Percentiles rank a stretch among this genome's conserved stretches.
These are phyloP conservation scores for Tenrec ecaudatus DNA, from an alignment of 2,113 vertebrate genomes.

Conservation along the genomic window DNA sequence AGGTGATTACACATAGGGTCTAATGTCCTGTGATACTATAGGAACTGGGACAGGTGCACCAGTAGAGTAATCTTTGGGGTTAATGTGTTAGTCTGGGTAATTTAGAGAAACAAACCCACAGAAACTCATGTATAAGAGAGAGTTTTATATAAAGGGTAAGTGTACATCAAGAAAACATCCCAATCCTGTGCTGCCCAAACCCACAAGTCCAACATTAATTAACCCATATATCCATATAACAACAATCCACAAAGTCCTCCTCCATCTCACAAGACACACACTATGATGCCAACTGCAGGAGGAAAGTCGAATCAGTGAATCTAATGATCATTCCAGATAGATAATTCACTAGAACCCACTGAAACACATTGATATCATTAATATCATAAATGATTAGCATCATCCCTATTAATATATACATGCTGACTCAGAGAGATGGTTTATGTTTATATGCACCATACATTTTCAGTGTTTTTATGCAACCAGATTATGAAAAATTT, in stretches of 20 bases:
- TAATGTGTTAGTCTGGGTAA: too few relatives aligned
- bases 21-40: neutral
- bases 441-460: neutral
- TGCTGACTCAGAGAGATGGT: neutral
- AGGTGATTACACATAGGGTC: too few relatives aligned
- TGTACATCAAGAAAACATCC: too few relatives aligned
- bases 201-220: too few relatives aligned
- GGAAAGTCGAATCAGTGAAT: neutral
- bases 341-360: neutral
- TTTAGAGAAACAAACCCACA: too few relatives aligned
- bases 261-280: too few relatives aligned
- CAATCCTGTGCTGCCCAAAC: too few relatives aligned
- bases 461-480: neutral
- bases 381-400: neutral
- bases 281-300: too few relatives aligned
- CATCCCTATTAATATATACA: neutral
- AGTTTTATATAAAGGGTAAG: too few relatives aligned
- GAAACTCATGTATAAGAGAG: too few relatives aligned
- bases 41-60: neutral
- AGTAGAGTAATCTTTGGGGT: neutral
- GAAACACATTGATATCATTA: neutral
- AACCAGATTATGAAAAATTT: conserved; percentile 23
- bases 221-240: too few relatives aligned
- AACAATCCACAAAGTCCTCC: too few relatives aligned
- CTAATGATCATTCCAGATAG: neutral